These are phyloP conservation scores for Noctua janthina DNA, from an alignment of 2,888 invertebrate genomes.

Conservation along the genomic window DNA sequence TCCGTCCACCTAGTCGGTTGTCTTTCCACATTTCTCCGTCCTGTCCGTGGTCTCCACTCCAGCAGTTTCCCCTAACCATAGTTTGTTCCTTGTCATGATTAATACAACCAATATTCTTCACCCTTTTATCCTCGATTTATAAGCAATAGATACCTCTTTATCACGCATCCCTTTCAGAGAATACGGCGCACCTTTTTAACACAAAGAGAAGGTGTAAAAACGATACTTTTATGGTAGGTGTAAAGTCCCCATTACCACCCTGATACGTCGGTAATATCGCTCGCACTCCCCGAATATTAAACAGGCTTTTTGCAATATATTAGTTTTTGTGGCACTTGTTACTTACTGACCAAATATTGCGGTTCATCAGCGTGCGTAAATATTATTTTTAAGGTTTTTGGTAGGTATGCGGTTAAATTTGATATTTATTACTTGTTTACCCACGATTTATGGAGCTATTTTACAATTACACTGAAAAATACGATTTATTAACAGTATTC, in stretches of 20 bases:
- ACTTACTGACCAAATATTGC: constrained; percentile 1
- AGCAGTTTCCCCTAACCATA: background rate
- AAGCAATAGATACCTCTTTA: constrained; percentile 34
- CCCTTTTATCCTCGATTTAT: constrained; percentile 29
- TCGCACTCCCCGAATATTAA: constrained; percentile 19
- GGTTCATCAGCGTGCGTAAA: background rate
- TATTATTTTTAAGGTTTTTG: background rate
- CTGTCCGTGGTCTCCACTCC: too few relatives aligned
- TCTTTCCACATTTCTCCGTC: too few relatives aligned
- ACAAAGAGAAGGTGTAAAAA: constrained; percentile 22
- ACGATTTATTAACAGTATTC: constrained; percentile 5
- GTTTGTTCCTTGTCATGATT: background rate
- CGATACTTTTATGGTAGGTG: constrained; percentile 33
- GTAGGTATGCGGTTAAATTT: background rate
- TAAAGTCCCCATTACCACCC: constrained; percentile 30
- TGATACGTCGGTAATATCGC: constrained; percentile 27
- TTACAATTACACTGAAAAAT: background rate
- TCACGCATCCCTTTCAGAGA: constrained; percentile 17
- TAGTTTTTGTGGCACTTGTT: constrained; percentile 1
- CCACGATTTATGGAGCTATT: constrained; percentile 10
- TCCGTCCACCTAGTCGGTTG: too few relatives aligned
- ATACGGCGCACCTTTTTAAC: constrained; percentile 28
- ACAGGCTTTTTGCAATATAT: constrained; percentile 8
- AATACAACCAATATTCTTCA: background rate
- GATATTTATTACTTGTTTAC: background rate